Evolutionary conservation across 37 sponge, comb jelly and placozoan species (phyloP).

Genomic region (Axinella damicornis): DNA sequence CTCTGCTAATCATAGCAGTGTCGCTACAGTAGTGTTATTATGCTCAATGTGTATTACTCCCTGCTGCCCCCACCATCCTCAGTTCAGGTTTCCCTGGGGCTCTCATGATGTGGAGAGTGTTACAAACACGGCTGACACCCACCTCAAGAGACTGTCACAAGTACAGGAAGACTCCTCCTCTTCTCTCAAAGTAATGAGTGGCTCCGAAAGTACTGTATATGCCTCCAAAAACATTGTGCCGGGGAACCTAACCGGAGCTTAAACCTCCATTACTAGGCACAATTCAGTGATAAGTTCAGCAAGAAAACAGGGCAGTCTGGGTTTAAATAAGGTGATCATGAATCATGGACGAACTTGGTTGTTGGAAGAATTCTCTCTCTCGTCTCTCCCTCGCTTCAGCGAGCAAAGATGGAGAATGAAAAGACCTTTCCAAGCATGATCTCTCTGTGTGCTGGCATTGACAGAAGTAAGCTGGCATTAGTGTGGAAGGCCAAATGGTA

Average conservation of each 20-base stretch:
- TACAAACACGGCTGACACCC: not conserved
- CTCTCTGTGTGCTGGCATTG: conserved; percentile 7
- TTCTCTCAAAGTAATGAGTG: too few species aligned
- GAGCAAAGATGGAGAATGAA: not conserved
- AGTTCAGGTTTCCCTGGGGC: conserved; percentile 36
- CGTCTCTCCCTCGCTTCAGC: not conserved
- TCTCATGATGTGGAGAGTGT: conserved; percentile 6
- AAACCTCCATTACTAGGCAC: too few species aligned
- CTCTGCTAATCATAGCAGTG: too few species aligned
- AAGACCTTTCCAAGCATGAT: not conserved
- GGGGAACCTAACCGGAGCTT: too few species aligned
- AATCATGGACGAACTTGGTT: too few species aligned
- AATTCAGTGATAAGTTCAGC: too few species aligned
- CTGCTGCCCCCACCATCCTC: too few species aligned
- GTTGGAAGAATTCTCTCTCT: not conserved
- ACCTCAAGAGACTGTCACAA: not conserved
- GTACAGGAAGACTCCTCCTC: not conserved
- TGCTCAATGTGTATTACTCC: not conserved
- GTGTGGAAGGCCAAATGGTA: too few species aligned
- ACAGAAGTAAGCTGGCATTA: not conserved
- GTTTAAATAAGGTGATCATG: too few species aligned
- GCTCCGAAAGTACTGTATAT: too few species aligned
- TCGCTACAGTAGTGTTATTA: not conserved
- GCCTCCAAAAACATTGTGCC: too few species aligned
- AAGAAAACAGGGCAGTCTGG: too few species aligned